A percentile compares a stretch with the other conserved stretches of the same genome.
phyloP scores from a whole-genome alignment of 2,113 vertebrate species.

The Actenoides lindsayi region DNA sequence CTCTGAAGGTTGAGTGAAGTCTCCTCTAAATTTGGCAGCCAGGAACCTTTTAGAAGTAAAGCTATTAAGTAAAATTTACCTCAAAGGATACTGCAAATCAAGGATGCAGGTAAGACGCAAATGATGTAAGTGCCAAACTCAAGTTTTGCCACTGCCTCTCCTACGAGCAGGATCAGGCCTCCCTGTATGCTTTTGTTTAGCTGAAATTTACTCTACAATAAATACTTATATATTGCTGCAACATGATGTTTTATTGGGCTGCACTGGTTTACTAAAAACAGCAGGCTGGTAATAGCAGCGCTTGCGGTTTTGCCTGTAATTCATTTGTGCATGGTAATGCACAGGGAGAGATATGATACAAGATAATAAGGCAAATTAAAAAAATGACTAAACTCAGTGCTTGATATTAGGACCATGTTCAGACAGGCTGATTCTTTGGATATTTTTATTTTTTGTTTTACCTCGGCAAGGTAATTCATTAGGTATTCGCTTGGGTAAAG shows the following conservation, averaged over 20 bases:
- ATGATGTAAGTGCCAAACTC: neutral
- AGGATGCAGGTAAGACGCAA: neutral
- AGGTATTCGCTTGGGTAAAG: slow-evolving; percentile 56
- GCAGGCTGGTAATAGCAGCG: slow-evolving; percentile 66
- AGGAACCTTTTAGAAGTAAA: slow-evolving; percentile 25
- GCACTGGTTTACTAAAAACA: slow-evolving; percentile 73
- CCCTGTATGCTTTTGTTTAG: slow-evolving; percentile 50
- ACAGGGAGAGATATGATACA: slow-evolving; percentile 53
- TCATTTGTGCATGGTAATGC: slow-evolving; percentile 68
- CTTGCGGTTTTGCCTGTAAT: slow-evolving; percentile 72
- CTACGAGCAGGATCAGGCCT: neutral
- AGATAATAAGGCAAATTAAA: slow-evolving; percentile 73
- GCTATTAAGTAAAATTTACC: slow-evolving; percentile 24
- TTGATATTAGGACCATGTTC: slow-evolving; percentile 44
- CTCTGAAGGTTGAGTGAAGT: neutral
- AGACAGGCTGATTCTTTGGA: slow-evolving; percentile 37
- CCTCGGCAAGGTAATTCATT: slow-evolving; percentile 70
- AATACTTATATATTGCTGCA: slow-evolving; percentile 68
- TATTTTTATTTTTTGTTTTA: slow-evolving; percentile 44
- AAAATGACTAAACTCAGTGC: slow-evolving; percentile 48
- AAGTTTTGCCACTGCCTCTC: neutral
- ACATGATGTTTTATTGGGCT: slow-evolving; percentile 75
- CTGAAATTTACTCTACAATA: slow-evolving; percentile 70
- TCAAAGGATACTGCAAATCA: slow-evolving; percentile 31
- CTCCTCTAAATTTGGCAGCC: neutral